These are phyloP conservation scores for Venustoraphidia nigricollis DNA, from an alignment of 2,888 invertebrate species.

Conservation along the genomic window DNA sequence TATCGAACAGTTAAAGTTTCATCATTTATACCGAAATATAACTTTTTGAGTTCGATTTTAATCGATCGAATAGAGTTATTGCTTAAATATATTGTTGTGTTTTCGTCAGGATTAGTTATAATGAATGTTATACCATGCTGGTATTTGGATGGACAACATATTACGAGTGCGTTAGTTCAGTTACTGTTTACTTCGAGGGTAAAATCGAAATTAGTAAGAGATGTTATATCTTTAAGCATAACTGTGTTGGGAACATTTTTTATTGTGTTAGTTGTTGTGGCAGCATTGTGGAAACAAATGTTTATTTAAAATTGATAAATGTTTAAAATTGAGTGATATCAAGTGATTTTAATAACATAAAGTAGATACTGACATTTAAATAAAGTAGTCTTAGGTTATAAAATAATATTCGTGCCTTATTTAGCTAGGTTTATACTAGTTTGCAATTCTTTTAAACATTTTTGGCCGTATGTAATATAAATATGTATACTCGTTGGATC, in stretches of 20 bases:
- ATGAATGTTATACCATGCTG: constrained; percentile 88
- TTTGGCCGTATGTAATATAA: constrained; percentile 51
- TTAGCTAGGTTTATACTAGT: constrained; percentile 45
- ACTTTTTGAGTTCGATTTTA: constrained; percentile 41
- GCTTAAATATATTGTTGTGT: constrained; percentile 66
- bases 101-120: constrained; percentile 79
- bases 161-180: constrained; percentile 53
- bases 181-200: constrained; percentile 33
- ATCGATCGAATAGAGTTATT: constrained; percentile 58
- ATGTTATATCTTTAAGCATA: constrained; percentile 48
- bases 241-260: constrained; percentile 59
- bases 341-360: neutral
- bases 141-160: constrained; percentile 86
- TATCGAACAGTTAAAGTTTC: constrained; percentile 57
- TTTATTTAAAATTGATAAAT: constrained; percentile 13
- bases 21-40: constrained; percentile 58
- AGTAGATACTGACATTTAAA: neutral
- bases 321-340: constrained; percentile 2
- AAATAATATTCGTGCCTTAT: constrained; percentile 15
- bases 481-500: constrained; percentile 62
- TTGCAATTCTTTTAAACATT: constrained; percentile 50
- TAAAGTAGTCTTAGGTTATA: neutral
- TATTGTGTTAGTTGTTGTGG: constrained; percentile 45
- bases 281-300: constrained; percentile 33
- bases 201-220: constrained; percentile 38